These are phyloP conservation scores for Sorex maritimensis DNA, from an alignment of 2,797 vertebrate species.

Conservation along the genomic window DNA sequence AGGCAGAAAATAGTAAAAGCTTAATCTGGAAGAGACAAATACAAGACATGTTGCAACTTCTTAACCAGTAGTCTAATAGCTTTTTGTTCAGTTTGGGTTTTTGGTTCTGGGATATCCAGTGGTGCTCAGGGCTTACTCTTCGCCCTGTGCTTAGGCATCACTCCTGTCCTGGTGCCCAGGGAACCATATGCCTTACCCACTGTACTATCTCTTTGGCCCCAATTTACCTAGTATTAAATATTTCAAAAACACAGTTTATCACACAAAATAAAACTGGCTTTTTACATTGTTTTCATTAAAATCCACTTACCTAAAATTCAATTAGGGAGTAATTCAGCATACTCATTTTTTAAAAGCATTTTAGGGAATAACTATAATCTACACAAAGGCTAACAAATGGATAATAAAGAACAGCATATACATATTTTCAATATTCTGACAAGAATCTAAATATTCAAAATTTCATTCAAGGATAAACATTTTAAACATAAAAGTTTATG, in stretches of 20 bases:
- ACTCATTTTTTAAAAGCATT: slow-evolving; percentile 75
- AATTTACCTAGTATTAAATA: slow-evolving; percentile 65
- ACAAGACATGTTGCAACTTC: slow-evolving; percentile 40
- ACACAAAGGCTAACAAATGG: slow-evolving; percentile 59
- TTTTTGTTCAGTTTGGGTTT: too few species aligned
- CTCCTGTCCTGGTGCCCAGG: too few species aligned
- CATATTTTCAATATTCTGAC: slow-evolving; percentile 71
- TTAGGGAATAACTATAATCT: slow-evolving; percentile 55
- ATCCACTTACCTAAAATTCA: slow-evolving; percentile 49
- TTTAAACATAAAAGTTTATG: slow-evolving; percentile 79
- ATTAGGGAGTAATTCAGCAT: slow-evolving; percentile 45
- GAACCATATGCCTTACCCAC: too few species aligned
- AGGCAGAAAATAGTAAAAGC: slow-evolving; percentile 47
- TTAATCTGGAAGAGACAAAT: slow-evolving; percentile 50
- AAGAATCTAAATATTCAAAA: slow-evolving; percentile 72
- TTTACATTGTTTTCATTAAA: slow-evolving; percentile 71
- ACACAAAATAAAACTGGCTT: slow-evolving; percentile 65
- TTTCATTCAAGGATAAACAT: slow-evolving; percentile 64
- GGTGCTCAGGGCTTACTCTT: too few species aligned
- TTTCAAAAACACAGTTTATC: slow-evolving; percentile 72
- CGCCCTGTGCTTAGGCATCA: too few species aligned
- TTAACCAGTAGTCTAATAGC: slow-evolving; percentile 16
- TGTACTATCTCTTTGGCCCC: too few species aligned
- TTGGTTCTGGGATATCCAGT: too few species aligned
- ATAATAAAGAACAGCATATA: slow-evolving; percentile 67